phyloP scores from a whole-genome alignment of 2,888 invertebrate genomes.

The Platypus cylindrus region DNA sequence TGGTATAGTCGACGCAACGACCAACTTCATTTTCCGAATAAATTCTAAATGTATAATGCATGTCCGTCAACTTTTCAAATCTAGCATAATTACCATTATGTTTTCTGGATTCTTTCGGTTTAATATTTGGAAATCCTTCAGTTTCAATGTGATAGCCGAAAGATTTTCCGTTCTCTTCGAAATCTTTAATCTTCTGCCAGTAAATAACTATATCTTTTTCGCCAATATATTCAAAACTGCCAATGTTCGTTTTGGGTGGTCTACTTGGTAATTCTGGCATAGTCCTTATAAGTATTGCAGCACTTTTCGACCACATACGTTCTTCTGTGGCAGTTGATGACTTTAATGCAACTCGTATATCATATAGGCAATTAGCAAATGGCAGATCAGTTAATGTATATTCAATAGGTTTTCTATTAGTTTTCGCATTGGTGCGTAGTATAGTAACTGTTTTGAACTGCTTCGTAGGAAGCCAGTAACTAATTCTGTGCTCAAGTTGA shows the following conservation, averaged over 20 bases:
- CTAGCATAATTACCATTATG: conserved; percentile 42
- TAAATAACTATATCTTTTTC: conserved; percentile 47
- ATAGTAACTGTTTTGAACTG: conserved; percentile 29
- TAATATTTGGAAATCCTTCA: conserved; percentile 24
- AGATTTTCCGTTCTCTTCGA: conserved; percentile 59
- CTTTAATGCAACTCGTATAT: conserved; percentile 56
- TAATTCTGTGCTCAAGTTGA: conserved; percentile 39
- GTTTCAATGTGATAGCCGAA: conserved; percentile 55
- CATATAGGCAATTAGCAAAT: conserved; percentile 57
- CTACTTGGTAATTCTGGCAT: conserved; percentile 43
- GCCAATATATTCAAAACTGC: conserved; percentile 52
- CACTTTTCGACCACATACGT: conserved; percentile 58
- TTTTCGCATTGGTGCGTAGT: background rate
- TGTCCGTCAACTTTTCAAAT: conserved; percentile 38
- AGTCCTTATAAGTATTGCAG: conserved; percentile 48
- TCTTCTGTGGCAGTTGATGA: conserved; percentile 42
- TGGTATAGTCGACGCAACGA: conserved; percentile 41
- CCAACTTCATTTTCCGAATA: conserved; percentile 51
- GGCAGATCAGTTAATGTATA: conserved; percentile 43
- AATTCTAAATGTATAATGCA: conserved; percentile 40
- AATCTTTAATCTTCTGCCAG: conserved; percentile 61
- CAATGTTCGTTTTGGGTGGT: conserved; percentile 57
- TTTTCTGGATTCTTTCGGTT: conserved; percentile 6
- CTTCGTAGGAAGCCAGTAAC: conserved; percentile 38
- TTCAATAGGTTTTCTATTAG: conserved; percentile 14